Evolutionary conservation across 1,140 invertebrate genomes (phyloP).

Genomic region (Solenopsis invicta): DNA sequence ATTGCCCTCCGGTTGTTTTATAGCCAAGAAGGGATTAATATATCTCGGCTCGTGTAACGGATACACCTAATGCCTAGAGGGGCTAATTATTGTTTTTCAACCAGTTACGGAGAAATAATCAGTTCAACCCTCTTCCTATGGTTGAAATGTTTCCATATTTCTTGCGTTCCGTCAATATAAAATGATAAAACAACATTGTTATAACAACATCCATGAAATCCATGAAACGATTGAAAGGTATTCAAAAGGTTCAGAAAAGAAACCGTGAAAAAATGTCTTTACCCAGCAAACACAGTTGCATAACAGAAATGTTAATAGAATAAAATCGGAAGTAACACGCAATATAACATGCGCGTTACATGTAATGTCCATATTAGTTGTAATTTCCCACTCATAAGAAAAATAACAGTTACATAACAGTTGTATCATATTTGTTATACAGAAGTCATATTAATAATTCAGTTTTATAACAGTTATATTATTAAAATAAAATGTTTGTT

Average conservation of each 20-base stretch:
- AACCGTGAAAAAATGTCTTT: too few relatives aligned
- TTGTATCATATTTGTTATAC: too few relatives aligned
- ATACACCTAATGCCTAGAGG: slow-evolving; percentile 43
- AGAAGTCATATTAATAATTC: too few relatives aligned
- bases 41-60: slow-evolving; percentile 65
- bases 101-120: not conserved
- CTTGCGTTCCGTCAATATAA: not conserved
- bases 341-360: too few relatives aligned
- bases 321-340: too few relatives aligned
- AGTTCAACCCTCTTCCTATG: not conserved
- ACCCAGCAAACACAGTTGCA: too few relatives aligned
- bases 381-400: too few relatives aligned
- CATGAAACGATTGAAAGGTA: not conserved
- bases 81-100: slow-evolving; percentile 35
- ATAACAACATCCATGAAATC: not conserved
- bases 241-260: not conserved
- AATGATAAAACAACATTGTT: not conserved
- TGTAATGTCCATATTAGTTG: too few relatives aligned
- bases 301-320: too few relatives aligned
- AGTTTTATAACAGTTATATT: too few relatives aligned
- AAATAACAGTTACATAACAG: too few relatives aligned
- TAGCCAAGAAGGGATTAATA: slow-evolving; percentile 63
- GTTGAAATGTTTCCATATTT: not conserved
- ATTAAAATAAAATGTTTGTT: too few relatives aligned
- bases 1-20: slow-evolving; percentile 55